phyloP scores from a whole-genome alignment of 1,140 invertebrate genomes.

The Drosophila azteca region DNA sequence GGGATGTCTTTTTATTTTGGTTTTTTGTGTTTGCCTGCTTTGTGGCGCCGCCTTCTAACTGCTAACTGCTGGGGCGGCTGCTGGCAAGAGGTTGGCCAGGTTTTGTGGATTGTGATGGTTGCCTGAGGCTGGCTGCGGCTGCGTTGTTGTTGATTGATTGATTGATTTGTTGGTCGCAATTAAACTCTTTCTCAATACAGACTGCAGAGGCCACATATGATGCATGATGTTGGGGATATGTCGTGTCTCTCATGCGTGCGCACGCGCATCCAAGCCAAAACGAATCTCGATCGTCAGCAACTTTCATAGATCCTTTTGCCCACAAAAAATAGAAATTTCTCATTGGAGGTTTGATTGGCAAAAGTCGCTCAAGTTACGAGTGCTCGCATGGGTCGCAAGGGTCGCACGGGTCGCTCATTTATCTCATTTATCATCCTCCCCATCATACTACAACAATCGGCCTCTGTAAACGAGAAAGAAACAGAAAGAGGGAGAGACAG shows the following conservation, averaged over 20 bases:
- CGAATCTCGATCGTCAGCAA: slow-evolving; percentile 55
- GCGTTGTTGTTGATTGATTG: too few species aligned
- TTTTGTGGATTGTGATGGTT: slow-evolving; percentile 1
- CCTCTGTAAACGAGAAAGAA: slow-evolving; percentile 83
- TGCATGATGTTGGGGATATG: slow-evolving; percentile 83
- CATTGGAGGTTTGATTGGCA: slow-evolving; percentile 34
- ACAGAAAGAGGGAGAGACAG: slow-evolving; percentile 38
- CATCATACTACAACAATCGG: slow-evolving; percentile 84
- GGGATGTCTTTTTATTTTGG: slow-evolving; percentile 25
- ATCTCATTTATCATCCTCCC: slow-evolving; percentile 79
- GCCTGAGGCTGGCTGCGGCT: slow-evolving; percentile 11
- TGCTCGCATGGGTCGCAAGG: slow-evolving; percentile 64
- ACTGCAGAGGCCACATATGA: slow-evolving; percentile 83
- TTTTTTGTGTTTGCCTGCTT: slow-evolving; percentile 37
- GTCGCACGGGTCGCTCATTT: slow-evolving; percentile 52
- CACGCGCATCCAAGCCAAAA: slow-evolving; percentile 8
- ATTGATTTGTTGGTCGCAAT: slow-evolving; percentile 11
- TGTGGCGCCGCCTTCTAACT: slow-evolving; percentile 59
- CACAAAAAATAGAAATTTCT: slow-evolving; percentile 20
- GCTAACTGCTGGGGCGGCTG: slow-evolving; percentile 11
- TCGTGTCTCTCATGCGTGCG: slow-evolving; percentile 47
- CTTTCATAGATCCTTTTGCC: slow-evolving; percentile 60
- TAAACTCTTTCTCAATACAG: slow-evolving; percentile 69
- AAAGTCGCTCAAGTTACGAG: slow-evolving; percentile 76
- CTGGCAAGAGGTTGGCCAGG: neutral